phyloP scores from a whole-genome alignment of 2,797 vertebrate genomes.

The Erethizon dorsatum region DNA sequence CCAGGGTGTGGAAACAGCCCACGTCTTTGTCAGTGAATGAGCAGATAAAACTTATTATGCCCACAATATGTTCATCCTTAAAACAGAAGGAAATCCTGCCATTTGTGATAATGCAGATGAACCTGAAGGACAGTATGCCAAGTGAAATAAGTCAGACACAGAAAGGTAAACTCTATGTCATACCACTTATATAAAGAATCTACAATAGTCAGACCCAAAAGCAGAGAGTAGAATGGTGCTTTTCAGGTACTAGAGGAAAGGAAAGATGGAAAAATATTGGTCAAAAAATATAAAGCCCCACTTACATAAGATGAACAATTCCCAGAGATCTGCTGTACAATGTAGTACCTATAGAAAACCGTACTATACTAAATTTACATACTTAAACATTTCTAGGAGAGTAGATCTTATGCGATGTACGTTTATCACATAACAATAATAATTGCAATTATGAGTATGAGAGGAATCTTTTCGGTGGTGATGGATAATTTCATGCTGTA shows the following conservation, averaged over 20 bases:
- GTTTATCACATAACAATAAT: not conserved
- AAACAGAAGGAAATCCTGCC: not conserved
- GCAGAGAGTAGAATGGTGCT: not conserved
- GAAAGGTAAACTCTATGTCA: not conserved
- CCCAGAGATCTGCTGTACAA: not conserved
- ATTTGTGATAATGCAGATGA: not conserved
- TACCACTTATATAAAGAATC: not conserved
- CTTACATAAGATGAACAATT: not conserved
- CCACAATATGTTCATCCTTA: not conserved
- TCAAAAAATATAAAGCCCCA: not conserved
- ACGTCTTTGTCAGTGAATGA: not conserved
- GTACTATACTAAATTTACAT: not conserved
- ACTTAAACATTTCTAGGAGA: not conserved
- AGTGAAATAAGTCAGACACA: not conserved
- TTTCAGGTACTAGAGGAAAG: not conserved
- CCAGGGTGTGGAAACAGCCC: not conserved
- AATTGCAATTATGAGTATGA: not conserved
- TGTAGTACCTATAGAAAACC: not conserved
- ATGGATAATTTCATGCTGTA: not conserved
- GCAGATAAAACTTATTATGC: not conserved
- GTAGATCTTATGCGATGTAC: not conserved
- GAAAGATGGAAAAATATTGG: not conserved
- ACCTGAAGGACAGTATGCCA: not conserved
- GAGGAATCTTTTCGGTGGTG: not conserved
- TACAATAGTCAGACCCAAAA: not conserved